Conservation (phyloP, 64 coral and sea anemone genomes). For the Catalaphyllia jardinei region DNA sequence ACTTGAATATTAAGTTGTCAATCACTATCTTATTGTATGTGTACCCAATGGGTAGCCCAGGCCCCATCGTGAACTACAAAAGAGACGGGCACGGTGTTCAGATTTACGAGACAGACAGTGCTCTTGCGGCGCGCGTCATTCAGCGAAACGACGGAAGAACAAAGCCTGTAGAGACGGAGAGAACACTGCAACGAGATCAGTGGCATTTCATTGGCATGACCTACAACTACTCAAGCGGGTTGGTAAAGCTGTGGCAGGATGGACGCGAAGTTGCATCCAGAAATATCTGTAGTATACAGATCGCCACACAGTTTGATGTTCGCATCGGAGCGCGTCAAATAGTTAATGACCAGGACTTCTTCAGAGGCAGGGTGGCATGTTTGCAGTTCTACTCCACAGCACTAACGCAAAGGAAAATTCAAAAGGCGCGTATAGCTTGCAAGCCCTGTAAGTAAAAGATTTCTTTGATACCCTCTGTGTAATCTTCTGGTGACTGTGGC, state of each 20-base stretch:
- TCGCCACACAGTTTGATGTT: constrained; percentile 63
- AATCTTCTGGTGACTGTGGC: too few relatives aligned
- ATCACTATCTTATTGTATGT: constrained; percentile 73
- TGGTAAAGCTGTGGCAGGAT: constrained; percentile 63
- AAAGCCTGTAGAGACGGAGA: background rate
- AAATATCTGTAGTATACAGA: constrained; percentile 14
- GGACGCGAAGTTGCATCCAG: background rate
- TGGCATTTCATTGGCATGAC: constrained; percentile 71
- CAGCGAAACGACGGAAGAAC: background rate
- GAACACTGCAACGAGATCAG: constrained; percentile 5
- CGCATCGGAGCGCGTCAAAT: constrained; percentile 43
- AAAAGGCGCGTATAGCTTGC: constrained; percentile 41
- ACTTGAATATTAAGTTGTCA: constrained; percentile 40
- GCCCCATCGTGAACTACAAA: constrained; percentile 69
- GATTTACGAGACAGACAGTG: background rate
- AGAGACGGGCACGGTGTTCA: constrained; percentile 63
- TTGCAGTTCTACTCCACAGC: constrained; percentile 63
- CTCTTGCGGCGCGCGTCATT: constrained; percentile 37
- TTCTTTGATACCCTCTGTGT: too few relatives aligned
- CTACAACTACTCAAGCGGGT: constrained; percentile 43
- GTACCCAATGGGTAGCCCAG: constrained; percentile 40
- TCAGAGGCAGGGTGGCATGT: constrained; percentile 49
- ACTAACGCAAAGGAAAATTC: constrained; percentile 38
- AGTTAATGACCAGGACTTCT: background rate
- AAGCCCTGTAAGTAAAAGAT: constrained; percentile 43